Evolutionary conservation across 2,888 invertebrate species (phyloP).

Genomic region (Orthosia gothica): DNA sequence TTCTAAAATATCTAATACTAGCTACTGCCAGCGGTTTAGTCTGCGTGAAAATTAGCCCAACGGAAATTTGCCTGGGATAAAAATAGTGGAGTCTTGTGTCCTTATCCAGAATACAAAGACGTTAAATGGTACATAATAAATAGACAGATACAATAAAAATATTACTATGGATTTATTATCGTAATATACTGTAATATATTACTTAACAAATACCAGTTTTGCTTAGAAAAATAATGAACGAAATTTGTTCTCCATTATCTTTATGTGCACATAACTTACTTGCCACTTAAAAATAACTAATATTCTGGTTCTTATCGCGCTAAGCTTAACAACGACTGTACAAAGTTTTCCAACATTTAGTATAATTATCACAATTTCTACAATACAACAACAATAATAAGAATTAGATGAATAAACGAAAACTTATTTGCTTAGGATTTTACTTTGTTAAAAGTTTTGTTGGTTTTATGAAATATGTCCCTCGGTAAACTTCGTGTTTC

Average conservation of each 20-base stretch:
- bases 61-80: no score
- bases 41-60: no score
- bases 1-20: no score
- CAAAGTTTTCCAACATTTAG: slow-evolving; percentile 21
- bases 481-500: no score
- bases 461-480: not conserved
- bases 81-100: no score
- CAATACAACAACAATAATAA: slow-evolving; percentile 12
- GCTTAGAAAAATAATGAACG: not conserved
- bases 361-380: slow-evolving; percentile 22
- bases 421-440: not conserved
- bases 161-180: no score
- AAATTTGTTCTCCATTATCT: not conserved
- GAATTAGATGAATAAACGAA: slow-evolving; percentile 16
- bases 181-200: no score
- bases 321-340: slow-evolving; percentile 8
- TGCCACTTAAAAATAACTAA: slow-evolving; percentile 38
- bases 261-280: not conserved
- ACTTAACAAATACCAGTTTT: not conserved
- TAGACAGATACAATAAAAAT: no score
- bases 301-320: not conserved
- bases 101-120: no score
- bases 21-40: no score
- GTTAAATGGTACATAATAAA: no score
- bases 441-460: not conserved